Evolutionary conservation across 2,888 invertebrate species (phyloP), one percentile per base, ranked within the genome.

Genomic region (Alloscopus bannaensis): DNA sequence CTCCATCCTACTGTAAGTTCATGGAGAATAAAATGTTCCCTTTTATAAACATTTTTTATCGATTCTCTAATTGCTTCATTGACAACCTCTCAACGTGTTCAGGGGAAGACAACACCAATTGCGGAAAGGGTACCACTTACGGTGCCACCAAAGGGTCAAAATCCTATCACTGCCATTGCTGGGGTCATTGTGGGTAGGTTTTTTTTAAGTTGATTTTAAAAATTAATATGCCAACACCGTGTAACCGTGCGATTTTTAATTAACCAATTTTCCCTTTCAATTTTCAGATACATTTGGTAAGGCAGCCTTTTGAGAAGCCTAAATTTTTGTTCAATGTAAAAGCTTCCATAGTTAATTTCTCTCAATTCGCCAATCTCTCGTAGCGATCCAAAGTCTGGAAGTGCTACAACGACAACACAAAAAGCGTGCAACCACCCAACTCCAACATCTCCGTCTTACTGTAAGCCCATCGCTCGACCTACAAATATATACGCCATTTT

Each of bases 101-200:
- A 55, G 55, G 55, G 55, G 55, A 28, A n/a, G 28, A 1, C 4
- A 26, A 55, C 18, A 26, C 13, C 24, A 28, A 55, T 16, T 55
- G 55, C 55, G 18, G 18, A 2, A 26, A 26, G 11, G 55, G 55
- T 24, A 2, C 55, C 8, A 55, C 55, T 16, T 55, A 55, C 26
- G 28, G 18, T 24, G 22, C 4, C 13, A 55, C 55, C 26, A 55
- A 2, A 55, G 28, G 22, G 8, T 3, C 16, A 3, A 55, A 28
- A 55, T 11, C 13, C 1, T 55, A n/a, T 18, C 55, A 55, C 28
- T 55, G 55, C 28, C 55, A 55, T 28, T 55, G 55, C 18, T 55
- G 18, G 6, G 55, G 26, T n/a, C 55, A 55, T 28, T 55, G 55
- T 18, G 55, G 55, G 2, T 55, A 55, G 16, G 28, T 55, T 24